Percentiles rank a stretch among this genome's conserved stretches.
Evolutionary conservation across 2,113 vertebrate species (phyloP).

Genomic region (Gallinago jamesoni): DNA sequence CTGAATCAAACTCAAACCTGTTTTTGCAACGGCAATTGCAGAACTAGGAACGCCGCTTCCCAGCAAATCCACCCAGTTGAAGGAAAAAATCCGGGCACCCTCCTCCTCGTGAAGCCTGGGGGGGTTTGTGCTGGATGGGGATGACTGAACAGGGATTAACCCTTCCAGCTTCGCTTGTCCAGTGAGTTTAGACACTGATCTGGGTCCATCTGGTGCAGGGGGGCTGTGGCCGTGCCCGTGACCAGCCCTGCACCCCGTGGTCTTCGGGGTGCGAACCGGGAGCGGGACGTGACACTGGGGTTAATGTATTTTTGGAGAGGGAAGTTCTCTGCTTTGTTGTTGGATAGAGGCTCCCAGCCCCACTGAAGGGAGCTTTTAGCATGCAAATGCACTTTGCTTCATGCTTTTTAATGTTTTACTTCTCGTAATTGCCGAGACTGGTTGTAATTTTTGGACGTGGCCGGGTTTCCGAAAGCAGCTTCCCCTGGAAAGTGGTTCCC

Average conservation of each 20-base stretch:
- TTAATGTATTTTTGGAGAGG: constrained; percentile 53
- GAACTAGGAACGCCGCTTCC: background rate
- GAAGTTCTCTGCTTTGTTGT: constrained; percentile 70
- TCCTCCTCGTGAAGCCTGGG: background rate
- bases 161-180: background rate
- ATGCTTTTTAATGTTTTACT: constrained; percentile 82
- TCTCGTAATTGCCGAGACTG: constrained; percentile 76
- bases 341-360: constrained; percentile 46
- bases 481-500: constrained; percentile 33
- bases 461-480: constrained; percentile 59
- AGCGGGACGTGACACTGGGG: background rate
- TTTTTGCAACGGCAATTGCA: background rate
- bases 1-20: constrained; percentile 6
- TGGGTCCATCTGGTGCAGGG: rapidly evolving
- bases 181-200: rapidly evolving
- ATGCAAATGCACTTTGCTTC: constrained; percentile 78
- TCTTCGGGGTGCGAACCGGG: rapidly evolving
- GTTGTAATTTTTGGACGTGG: constrained; percentile 71
- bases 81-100: background rate
- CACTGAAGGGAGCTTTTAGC: constrained; percentile 71
- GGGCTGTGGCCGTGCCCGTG: background rate
- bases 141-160: constrained; percentile 24
- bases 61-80: background rate
- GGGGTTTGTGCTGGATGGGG: constrained; percentile 15
- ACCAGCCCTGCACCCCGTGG: background rate